A percentile compares a stretch with the other conserved stretches of the same genome.
These are phyloP conservation scores for Cossypha dichroa DNA, from an alignment of 2,797 vertebrate species.

Conservation along the genomic window DNA sequence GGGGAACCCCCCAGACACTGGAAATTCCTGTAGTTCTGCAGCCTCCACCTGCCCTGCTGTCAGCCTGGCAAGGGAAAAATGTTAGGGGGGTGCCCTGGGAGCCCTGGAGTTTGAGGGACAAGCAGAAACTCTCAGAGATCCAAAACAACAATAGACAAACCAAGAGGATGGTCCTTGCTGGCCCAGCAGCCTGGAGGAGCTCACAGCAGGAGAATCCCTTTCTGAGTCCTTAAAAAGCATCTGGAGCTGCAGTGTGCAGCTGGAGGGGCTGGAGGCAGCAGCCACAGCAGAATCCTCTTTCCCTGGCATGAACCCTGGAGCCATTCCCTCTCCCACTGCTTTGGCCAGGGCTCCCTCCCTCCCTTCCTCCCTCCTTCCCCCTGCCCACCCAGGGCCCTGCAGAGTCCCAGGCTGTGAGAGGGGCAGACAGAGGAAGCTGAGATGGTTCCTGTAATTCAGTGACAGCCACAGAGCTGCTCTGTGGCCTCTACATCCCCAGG, in stretches of 20 bases:
- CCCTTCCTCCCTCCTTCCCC: too few species aligned
- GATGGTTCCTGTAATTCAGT: not conserved
- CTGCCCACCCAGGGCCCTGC: not conserved
- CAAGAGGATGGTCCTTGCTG: not conserved
- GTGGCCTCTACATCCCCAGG: not conserved
- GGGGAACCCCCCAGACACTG: not conserved
- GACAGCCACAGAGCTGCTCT: not conserved
- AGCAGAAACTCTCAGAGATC: not conserved
- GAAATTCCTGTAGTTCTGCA: not conserved
- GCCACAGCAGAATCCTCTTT: not conserved
- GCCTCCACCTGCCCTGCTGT: not conserved
- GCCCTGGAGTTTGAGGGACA: not conserved
- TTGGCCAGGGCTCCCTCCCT: not conserved
- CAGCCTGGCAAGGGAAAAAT: not conserved
- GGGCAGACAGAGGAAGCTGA: not conserved
- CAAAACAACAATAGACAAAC: not conserved
- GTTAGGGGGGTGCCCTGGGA: not conserved
- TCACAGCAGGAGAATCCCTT: not conserved
- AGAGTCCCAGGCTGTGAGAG: not conserved
- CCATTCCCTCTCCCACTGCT: not conserved
- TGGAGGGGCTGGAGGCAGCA: not conserved
- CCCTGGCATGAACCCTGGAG: not conserved
- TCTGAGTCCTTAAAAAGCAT: not conserved
- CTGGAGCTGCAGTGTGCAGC: not conserved
- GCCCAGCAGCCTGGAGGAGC: not conserved